Evolutionary conservation across 2,797 vertebrate genomes (phyloP).

Genomic region (Remorina albescens): DNA sequence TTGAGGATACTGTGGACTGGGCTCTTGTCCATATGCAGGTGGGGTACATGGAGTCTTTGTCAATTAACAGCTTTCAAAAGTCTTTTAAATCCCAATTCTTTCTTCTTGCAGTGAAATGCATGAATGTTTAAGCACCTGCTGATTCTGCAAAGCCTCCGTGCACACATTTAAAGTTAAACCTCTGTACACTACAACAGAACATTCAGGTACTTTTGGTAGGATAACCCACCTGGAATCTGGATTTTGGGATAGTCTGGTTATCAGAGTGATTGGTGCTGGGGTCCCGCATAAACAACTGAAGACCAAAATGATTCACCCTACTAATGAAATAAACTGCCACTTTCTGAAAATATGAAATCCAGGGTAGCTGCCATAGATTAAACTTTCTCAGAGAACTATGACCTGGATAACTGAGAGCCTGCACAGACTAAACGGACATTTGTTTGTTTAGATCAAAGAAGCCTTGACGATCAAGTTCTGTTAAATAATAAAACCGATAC

Average conservation of each 20-base stretch:
- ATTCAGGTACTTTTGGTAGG: not conserved
- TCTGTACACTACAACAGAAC: not conserved
- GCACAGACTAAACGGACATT: too few species aligned
- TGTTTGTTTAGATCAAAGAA: not conserved
- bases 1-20: slow-evolving; percentile 58
- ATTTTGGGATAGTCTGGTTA: not conserved
- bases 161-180: slow-evolving; percentile 19
- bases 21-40: slow-evolving; percentile 69
- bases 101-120: slow-evolving; percentile 49
- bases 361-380: too few species aligned
- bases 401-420: too few species aligned
- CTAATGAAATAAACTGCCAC: not conserved
- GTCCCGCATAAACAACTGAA: not conserved
- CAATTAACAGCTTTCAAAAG: slow-evolving; percentile 62
- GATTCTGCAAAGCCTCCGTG: slow-evolving; percentile 61
- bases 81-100: slow-evolving; percentile 60
- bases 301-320: too few species aligned
- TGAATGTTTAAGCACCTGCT: slow-evolving; percentile 65
- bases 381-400: too few species aligned
- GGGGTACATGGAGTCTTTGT: slow-evolving; percentile 70
- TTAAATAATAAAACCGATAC: too few species aligned
- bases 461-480: too few species aligned
- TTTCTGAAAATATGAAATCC: too few species aligned
- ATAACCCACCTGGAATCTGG: not conserved
- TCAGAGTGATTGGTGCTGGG: not conserved